Percentiles rank a stretch among this genome's conserved stretches.
Conservation (phyloP, 2,113 vertebrate species). For the Sinosuthora webbiana region DNA sequence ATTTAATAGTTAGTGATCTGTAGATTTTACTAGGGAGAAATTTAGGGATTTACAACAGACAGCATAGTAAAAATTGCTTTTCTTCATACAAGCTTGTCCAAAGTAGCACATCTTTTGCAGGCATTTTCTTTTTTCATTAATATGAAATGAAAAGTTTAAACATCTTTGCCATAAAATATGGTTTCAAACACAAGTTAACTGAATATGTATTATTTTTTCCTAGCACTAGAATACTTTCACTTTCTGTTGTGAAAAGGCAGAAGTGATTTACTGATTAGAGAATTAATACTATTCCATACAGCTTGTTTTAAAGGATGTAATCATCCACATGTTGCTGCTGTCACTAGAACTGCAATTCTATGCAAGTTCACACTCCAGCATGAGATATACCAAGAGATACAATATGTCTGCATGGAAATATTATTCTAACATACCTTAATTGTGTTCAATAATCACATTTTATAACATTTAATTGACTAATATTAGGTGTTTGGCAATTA, state of each 20-base stretch:
- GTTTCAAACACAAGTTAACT: background rate
- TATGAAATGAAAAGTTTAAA: background rate
- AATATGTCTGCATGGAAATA: background rate
- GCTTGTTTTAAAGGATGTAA: background rate
- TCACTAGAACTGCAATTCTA: background rate
- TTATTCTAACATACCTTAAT: slow-evolving; percentile 4
- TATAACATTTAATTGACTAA: slow-evolving; percentile 15
- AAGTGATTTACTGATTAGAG: background rate
- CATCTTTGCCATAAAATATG: background rate
- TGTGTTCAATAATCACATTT: slow-evolving; percentile 9
- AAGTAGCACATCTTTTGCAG: background rate
- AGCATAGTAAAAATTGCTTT: background rate
- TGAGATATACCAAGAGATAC: background rate
- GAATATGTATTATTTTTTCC: background rate
- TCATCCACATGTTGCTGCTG: background rate
- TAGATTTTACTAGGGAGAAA: slow-evolving; percentile 21
- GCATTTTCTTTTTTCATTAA: background rate
- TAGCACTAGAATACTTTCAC: background rate
- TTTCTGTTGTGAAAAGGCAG: background rate
- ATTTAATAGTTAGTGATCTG: slow-evolving; percentile 5
- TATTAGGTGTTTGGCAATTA: slow-evolving; percentile 6
- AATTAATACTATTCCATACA: background rate
- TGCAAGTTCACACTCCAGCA: background rate
- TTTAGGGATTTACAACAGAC: background rate
- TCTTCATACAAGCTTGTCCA: background rate